These are phyloP conservation scores for Cheilosia vulpina DNA, from an alignment of 2,888 invertebrate genomes.

Conservation along the genomic window DNA sequence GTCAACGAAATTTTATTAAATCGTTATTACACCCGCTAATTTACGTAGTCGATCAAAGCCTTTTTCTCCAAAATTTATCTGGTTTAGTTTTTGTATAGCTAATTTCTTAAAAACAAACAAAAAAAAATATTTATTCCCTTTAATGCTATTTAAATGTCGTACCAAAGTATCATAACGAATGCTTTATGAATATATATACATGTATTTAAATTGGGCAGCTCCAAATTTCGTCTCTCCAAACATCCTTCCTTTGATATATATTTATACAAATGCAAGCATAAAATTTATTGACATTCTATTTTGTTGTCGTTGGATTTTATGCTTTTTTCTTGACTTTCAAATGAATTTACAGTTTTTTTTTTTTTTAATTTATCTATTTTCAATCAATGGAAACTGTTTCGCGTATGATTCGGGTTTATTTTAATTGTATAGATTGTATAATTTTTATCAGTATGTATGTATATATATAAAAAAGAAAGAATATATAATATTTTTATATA, in stretches of 20 bases:
- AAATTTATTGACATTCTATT: conserved; percentile 54
- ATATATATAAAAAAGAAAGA: conserved; percentile 46
- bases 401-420: conserved; percentile 11
- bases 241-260: conserved; percentile 12
- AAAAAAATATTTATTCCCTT: too few relatives aligned
- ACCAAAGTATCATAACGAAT: neutral
- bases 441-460: conserved; percentile 17
- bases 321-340: conserved; percentile 10
- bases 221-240: too few relatives aligned
- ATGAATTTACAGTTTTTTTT: conserved; percentile 25
- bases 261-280: conserved; percentile 35
- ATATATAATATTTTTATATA: conserved; percentile 38
- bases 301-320: conserved; percentile 36
- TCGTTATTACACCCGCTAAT: too few relatives aligned
- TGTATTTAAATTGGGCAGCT: too few relatives aligned
- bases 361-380: conserved; percentile 19
- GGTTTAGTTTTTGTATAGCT: too few relatives aligned
- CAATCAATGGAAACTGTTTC: conserved; percentile 30
- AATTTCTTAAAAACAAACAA: too few relatives aligned
- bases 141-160: too few relatives aligned
- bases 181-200: neutral
- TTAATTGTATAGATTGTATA: conserved; percentile 35
- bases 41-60: too few relatives aligned
- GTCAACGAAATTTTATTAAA: too few relatives aligned
- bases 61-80: too few relatives aligned